Evolutionary conservation across 1,140 invertebrate species (phyloP).

Genomic region (Apis cerana): DNA sequence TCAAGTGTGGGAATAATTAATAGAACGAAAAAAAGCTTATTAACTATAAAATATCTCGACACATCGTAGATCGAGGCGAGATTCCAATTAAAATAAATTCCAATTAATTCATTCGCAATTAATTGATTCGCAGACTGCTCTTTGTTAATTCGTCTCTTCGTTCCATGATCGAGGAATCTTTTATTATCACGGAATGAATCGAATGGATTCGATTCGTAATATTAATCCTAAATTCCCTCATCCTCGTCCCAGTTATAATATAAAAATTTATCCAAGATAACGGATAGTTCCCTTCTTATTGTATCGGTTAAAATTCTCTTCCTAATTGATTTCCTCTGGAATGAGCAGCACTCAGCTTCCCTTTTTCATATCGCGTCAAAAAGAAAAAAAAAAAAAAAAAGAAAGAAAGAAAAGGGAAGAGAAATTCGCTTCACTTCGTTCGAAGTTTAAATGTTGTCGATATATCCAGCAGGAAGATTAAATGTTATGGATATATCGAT

Average conservation of each 20-base stretch:
- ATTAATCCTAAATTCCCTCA: not conserved
- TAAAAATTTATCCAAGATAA: not conserved
- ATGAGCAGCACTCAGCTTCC: not conserved
- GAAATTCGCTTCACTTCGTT: not conserved
- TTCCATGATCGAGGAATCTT: not conserved
- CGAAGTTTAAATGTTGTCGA: not conserved
- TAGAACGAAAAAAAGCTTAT: too few species aligned
- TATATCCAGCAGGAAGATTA: not conserved
- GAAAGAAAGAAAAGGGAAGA: not conserved
- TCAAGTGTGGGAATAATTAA: too few species aligned
- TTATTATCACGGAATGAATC: not conserved
- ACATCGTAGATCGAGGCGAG: too few species aligned
- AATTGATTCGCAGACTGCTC: not conserved
- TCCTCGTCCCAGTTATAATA: not conserved
- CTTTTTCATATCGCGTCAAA: not conserved
- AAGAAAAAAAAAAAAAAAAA: not conserved
- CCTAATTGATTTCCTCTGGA: conserved; percentile 2
- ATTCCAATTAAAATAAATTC: not conserved
- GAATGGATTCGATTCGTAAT: not conserved
- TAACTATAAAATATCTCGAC: too few species aligned
- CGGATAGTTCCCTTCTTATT: not conserved
- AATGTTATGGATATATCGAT: not conserved
- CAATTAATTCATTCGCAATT: not conserved
- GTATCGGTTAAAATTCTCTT: not conserved
- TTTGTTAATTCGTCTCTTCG: not conserved